Evolutionary conservation across 1,140 invertebrate genomes (phyloP).

Genomic region (Penaeus vannamei): DNA sequence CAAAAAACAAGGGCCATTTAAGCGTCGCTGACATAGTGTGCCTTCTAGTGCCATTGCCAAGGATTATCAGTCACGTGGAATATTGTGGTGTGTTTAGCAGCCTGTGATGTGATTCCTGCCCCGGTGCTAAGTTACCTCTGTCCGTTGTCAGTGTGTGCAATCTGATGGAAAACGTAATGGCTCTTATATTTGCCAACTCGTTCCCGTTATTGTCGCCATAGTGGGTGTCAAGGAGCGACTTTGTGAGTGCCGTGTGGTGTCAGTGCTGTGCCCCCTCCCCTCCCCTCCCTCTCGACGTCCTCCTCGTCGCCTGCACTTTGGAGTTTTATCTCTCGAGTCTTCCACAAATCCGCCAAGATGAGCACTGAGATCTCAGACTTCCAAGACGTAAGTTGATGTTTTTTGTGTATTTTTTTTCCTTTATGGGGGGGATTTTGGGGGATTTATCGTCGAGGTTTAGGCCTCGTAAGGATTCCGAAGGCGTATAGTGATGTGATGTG

Average conservation of each 20-base stretch:
- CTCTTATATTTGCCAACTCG: conserved; percentile 48
- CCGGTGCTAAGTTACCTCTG: neutral
- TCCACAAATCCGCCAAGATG: conserved; percentile 43
- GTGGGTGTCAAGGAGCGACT: conserved; percentile 43
- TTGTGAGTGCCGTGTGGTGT: conserved; percentile 43
- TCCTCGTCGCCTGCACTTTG: neutral
- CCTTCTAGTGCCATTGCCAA: too few species aligned
- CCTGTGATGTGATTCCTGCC: neutral
- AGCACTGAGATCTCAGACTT: conserved; percentile 54
- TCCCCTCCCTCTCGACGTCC: neutral
- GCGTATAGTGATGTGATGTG: too few species aligned
- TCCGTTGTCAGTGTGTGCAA: neutral
- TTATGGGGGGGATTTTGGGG: neutral
- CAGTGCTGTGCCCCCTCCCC: conserved; percentile 17
- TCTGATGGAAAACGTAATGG: conserved; percentile 46
- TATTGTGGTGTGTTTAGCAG: neutral
- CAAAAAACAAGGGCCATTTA: too few species aligned
- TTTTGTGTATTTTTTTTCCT: neutral
- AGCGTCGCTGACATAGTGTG: too few species aligned
- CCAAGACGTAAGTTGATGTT: conserved; percentile 56
- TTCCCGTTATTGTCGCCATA: conserved; percentile 52
- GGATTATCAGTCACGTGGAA: too few species aligned
- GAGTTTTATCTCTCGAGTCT: conserved; percentile 39
- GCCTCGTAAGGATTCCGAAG: too few species aligned
- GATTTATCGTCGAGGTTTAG: neutral